These are phyloP conservation scores for Xenus cinereus DNA, from an alignment of 2,113 vertebrate species.

Conservation along the genomic window DNA sequence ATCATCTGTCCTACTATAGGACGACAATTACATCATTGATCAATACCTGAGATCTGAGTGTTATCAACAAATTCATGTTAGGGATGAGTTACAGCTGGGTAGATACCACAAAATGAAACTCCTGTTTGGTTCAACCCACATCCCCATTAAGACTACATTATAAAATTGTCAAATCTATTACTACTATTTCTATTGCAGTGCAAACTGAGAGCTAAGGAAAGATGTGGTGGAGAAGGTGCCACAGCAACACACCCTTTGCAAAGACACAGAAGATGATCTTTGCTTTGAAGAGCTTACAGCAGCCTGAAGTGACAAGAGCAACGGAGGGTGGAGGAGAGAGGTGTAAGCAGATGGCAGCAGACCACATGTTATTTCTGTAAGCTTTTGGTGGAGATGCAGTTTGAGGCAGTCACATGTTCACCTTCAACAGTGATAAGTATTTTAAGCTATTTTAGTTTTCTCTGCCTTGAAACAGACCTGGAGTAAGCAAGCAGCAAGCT, in stretches of 20 bases:
- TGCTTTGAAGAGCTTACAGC: constrained; percentile 4
- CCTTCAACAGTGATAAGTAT: not conserved
- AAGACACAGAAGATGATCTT: not conserved
- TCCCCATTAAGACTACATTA: constrained; percentile 10
- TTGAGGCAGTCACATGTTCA: constrained; percentile 44
- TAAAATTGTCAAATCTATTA: not conserved
- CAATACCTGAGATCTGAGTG: constrained; percentile 67
- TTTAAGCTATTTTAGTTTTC: constrained; percentile 33
- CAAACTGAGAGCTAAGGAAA: not conserved
- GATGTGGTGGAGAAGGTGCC: not conserved
- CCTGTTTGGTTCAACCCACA: constrained; percentile 17
- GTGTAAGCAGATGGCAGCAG: constrained; percentile 61
- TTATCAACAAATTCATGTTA: constrained; percentile 45
- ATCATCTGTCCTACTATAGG: constrained; percentile 74
- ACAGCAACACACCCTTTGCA: not conserved
- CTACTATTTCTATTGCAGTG: not conserved
- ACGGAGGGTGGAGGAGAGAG: not conserved
- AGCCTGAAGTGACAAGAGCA: constrained; percentile 37
- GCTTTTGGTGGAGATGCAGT: not conserved
- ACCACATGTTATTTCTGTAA: constrained; percentile 42
- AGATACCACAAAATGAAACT: constrained; percentile 32
- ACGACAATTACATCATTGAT: constrained; percentile 72
- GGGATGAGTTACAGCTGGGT: constrained; percentile 57
- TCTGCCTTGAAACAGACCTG: constrained; percentile 21
- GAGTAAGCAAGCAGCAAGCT: not conserved